Percentiles rank a stretch among this genome's conserved stretches.
Evolutionary conservation across 2,113 vertebrate genomes (phyloP).

Genomic region (Chaetura pelagica): DNA sequence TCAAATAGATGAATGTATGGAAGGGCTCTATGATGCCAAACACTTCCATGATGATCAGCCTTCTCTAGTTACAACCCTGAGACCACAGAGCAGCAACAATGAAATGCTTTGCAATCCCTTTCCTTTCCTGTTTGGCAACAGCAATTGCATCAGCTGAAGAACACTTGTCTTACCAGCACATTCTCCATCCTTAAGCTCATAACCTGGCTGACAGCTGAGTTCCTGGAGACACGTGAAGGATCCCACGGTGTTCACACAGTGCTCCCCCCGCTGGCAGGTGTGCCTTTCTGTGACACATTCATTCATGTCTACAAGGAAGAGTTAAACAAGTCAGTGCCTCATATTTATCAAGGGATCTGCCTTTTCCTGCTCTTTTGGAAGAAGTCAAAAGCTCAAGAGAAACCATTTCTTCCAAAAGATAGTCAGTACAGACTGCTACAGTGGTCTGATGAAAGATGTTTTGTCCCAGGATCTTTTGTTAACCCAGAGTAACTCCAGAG

Average conservation of each 20-base stretch:
- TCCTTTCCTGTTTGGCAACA: background rate
- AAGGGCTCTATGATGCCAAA: background rate
- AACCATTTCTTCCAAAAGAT: background rate
- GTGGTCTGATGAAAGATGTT: background rate
- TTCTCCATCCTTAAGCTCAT: conserved; percentile 76
- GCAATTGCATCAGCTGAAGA: background rate
- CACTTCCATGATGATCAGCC: background rate
- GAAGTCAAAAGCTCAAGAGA: background rate
- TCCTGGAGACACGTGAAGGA: conserved; percentile 87
- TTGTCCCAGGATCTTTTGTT: background rate
- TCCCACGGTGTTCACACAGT: conserved; percentile 87
- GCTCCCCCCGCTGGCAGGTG: conserved; percentile 83
- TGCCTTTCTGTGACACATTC: conserved; percentile 86
- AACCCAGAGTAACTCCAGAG: background rate
- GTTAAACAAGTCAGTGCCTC: background rate
- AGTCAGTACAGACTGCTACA: background rate
- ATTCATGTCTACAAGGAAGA: conserved; percentile 84
- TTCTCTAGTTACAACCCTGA: background rate
- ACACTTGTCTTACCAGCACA: conserved; percentile 82
- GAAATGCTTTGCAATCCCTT: background rate
- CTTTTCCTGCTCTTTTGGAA: background rate
- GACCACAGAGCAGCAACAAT: background rate
- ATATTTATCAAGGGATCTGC: background rate
- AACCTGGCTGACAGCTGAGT: conserved; percentile 84
- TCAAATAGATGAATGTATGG: background rate